These are phyloP conservation scores for Tapirus indicus DNA, from an alignment of 2,797 vertebrate genomes.

Conservation along the genomic window DNA sequence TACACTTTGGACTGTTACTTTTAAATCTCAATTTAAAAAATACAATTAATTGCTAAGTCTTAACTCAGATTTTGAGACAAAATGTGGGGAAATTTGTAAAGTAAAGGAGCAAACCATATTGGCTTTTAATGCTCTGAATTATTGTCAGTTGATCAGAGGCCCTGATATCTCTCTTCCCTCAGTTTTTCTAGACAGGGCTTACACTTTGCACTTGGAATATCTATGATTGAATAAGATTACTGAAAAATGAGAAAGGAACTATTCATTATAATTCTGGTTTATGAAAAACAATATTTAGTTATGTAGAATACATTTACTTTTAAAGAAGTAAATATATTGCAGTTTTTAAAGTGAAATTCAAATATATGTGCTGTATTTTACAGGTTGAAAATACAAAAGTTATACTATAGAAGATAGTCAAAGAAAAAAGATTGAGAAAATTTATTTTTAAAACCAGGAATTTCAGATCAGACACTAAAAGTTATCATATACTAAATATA, in stretches of 20 bases:
- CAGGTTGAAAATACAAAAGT: background rate
- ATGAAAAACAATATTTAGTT: background rate
- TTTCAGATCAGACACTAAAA: background rate
- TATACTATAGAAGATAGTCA: background rate
- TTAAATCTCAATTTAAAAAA: background rate
- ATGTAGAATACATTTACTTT: background rate
- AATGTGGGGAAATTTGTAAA: background rate
- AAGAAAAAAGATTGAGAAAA: background rate
- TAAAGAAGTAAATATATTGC: background rate
- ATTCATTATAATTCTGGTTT: background rate
- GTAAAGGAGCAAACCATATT: background rate
- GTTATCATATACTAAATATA: background rate
- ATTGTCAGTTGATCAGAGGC: background rate
- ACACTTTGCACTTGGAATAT: background rate
- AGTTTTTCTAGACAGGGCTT: background rate
- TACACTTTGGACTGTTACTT: background rate
- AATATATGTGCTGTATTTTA: background rate
- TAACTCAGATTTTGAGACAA: background rate
- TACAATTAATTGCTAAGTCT: background rate
- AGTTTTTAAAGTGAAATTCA: constrained; percentile 15
- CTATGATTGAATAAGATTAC: background rate
- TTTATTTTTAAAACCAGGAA: background rate
- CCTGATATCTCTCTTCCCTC: background rate
- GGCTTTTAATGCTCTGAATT: background rate
- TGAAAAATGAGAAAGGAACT: background rate